phyloP scores from a whole-genome alignment of 2,113 vertebrate genomes.

The Erinaceus europaeus region DNA sequence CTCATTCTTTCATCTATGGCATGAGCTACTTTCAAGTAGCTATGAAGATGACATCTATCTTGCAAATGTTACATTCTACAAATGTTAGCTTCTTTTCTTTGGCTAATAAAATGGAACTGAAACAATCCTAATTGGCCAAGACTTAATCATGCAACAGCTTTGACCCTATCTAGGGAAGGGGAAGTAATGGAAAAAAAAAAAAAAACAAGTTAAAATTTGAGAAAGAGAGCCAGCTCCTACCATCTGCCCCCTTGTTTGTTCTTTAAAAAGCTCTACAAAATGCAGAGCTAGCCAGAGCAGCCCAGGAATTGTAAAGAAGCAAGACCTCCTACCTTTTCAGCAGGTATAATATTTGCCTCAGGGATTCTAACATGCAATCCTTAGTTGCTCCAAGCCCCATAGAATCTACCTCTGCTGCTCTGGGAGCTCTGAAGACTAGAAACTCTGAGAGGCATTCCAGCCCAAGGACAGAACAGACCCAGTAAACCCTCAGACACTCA shows the following conservation, averaged over 20 bases:
- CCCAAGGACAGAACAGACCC: not conserved
- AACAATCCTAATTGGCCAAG: slow-evolving; percentile 14
- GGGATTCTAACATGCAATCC: not conserved
- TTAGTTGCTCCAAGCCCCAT: not conserved
- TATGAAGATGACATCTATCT: not conserved
- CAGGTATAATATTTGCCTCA: not conserved
- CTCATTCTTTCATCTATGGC: not conserved
- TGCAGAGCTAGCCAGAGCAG: not conserved
- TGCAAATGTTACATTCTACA: slow-evolving; percentile 11
- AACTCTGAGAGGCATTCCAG: not conserved
- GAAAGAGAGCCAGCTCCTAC: slow-evolving; percentile 22
- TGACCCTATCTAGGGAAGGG: slow-evolving; percentile 27
- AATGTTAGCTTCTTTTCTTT: slow-evolving; percentile 13
- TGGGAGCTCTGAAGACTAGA: not conserved
- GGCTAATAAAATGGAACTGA: slow-evolving; percentile 38
- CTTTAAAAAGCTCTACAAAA: slow-evolving; percentile 23
- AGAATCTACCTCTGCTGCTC: not conserved
- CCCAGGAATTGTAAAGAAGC: not conserved
- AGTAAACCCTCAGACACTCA: not conserved
- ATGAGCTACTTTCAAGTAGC: not conserved
- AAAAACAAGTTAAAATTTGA: slow-evolving; percentile 47
- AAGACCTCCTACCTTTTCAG: not conserved
- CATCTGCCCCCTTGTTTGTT: slow-evolving; percentile 32
- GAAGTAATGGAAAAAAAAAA: slow-evolving; percentile 33
- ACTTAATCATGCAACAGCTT: slow-evolving; percentile 11